Conservation (phyloP, 2,797 vertebrate genomes). For the Girardinus metallicus region DNA sequence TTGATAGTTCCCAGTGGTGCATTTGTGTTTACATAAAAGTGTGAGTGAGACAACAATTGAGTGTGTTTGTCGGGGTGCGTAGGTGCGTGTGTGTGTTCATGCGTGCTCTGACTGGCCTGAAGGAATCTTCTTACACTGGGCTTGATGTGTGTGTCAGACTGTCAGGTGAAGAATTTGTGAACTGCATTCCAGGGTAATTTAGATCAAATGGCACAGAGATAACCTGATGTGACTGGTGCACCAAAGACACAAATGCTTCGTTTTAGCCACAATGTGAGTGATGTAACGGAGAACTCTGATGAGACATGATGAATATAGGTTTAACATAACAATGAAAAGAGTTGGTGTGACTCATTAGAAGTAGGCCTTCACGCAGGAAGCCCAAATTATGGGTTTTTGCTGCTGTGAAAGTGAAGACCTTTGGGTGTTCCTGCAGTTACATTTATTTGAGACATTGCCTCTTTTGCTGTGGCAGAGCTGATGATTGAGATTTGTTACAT, state of each 20-base stretch:
- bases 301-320: background rate
- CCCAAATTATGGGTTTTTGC: background rate
- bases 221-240: conserved; percentile 8
- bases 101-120: conserved; percentile 42
- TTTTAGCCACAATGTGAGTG: background rate
- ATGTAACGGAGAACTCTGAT: background rate
- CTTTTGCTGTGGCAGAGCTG: background rate
- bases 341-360: background rate
- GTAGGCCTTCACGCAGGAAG: background rate
- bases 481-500: background rate
- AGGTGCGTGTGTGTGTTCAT: conserved; percentile 10
- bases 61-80: background rate
- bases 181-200: conserved; percentile 41
- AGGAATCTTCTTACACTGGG: conserved; percentile 30
- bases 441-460: background rate
- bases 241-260: background rate
- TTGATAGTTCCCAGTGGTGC: background rate
- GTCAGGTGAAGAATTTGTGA: conserved; percentile 30
- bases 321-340: background rate
- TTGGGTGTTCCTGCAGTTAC: background rate
- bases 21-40: background rate
- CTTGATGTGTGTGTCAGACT: conserved; percentile 28
- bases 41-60: background rate
- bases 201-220: conserved; percentile 18
- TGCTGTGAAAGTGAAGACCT: background rate